Evolutionary conservation across 2,888 invertebrate species (phyloP).

Genomic region (Cephus pygmeus): DNA sequence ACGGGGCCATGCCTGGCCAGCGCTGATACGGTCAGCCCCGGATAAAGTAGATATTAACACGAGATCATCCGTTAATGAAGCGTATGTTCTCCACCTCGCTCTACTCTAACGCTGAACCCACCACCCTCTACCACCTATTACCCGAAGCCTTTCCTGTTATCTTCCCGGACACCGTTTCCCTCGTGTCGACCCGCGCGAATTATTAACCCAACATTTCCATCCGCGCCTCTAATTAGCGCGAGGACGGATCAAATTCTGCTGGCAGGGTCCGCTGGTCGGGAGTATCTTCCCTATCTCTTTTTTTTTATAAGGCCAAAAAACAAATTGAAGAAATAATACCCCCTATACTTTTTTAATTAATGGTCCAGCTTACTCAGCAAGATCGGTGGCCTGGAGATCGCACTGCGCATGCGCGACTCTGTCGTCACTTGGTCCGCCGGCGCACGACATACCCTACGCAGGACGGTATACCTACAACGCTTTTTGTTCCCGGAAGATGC

Average conservation of each 20-base stretch:
- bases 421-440: not conserved
- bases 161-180: slow-evolving; percentile 49
- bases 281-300: not conserved
- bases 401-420: not conserved
- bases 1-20: slow-evolving; percentile 57
- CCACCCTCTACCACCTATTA: slow-evolving; percentile 56
- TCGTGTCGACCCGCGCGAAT: slow-evolving; percentile 34
- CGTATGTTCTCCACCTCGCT: slow-evolving; percentile 60
- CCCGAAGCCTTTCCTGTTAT: slow-evolving; percentile 63
- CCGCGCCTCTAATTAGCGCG: slow-evolving; percentile 17
- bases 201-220: slow-evolving; percentile 24
- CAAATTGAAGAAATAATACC: not conserved
- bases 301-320: not conserved
- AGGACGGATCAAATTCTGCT: not conserved
- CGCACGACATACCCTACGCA: not conserved
- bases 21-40: slow-evolving; percentile 65
- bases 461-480: not conserved
- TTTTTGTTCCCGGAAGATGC: not conserved
- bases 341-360: not conserved
- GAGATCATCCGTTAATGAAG: slow-evolving; percentile 67
- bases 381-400: not conserved
- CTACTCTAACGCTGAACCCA: slow-evolving; percentile 9
- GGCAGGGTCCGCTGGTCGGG: not conserved
- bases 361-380: not conserved
- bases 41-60: slow-evolving; percentile 67